Percentiles rank a stretch among this genome's conserved stretches.
Conservation (phyloP, 2,797 vertebrate species). For the Pipistrellus kuhlii region DNA sequence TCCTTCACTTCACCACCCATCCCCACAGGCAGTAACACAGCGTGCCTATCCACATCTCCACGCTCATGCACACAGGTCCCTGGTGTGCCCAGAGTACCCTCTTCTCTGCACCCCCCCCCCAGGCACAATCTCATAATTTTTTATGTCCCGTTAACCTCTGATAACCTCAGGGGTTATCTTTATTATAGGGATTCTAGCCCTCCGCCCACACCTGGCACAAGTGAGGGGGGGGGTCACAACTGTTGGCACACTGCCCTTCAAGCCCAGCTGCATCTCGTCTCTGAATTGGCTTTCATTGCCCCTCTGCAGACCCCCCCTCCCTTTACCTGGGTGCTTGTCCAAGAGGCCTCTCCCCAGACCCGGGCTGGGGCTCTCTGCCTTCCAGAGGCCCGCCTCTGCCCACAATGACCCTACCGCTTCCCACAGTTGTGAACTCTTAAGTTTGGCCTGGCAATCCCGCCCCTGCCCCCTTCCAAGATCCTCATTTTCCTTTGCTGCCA, state of each 20-base stretch:
- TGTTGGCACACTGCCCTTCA: not conserved
- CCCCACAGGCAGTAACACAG: not conserved
- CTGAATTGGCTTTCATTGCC: not conserved
- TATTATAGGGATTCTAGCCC: slow-evolving; percentile 22
- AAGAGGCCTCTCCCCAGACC: not conserved
- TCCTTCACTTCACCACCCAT: not conserved
- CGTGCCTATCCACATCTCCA: not conserved
- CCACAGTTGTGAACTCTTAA: slow-evolving; percentile 27
- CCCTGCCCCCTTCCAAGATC: slow-evolving; percentile 13
- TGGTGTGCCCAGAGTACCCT: not conserved
- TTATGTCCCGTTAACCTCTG: slow-evolving; percentile 48
- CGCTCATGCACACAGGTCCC: not conserved
- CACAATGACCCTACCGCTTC: not conserved
- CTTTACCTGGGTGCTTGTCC: not conserved
- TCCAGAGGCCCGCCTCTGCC: not conserved
- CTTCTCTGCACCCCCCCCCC: not conserved
- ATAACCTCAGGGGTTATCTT: not conserved
- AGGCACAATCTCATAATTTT: not conserved
- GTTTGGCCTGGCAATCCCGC: not conserved
- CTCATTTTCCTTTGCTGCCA: slow-evolving; percentile 33
- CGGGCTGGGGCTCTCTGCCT: not conserved
- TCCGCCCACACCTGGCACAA: not conserved
- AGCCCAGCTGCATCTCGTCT: not conserved
- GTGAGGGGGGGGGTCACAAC: not conserved
- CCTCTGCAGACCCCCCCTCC: not conserved